Base-by-base conservation (phyloP, 2,797 vertebrate genomes). In the Sebastes trivittatus region DNA sequence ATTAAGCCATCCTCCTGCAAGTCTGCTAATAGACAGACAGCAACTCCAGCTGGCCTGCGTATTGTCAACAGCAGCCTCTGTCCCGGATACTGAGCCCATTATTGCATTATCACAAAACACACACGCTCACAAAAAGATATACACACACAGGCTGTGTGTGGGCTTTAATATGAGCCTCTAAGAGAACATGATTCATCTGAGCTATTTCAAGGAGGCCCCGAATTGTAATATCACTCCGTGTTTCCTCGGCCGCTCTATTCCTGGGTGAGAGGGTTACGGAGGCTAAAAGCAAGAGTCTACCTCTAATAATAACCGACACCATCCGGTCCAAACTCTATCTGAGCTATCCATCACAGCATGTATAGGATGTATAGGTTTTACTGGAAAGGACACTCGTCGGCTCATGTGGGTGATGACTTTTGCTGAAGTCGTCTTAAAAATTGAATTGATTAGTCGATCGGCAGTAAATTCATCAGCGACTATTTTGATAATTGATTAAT, bases 71-170 rank as follows among this genome's bases (percentile, higher is more conserved):
- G 87, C 85, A 84, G 88, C 82, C 84, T 87, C 80, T 55, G 77
- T 93, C 86, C 91, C 58, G 89, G 93, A 93, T 89, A 86, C 91
- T n/a, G 68, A 78, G 86, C 72, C 78, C 78, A 90, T 94, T 92
- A 93, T 90, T 93, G 87, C 88, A 89, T 91, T 90, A 93, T 84
- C 75, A 83, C 79, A 83, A 87, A 84, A 86, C 72, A 83, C 82
- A 71, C 70, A 70, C n/a, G 36, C 61, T 60, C 80, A 87, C 72
- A 80, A 61, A 73, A 75, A 75, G 65, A 83, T 34, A 23, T 68
- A 61, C 62, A 78, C 74, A 60, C 81, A 71, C 49, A 58, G 65
- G 72, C 81, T 86, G 84, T 84, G 86, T 87, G 91, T 93, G 90
- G 87, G 92, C 88, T 87, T 88, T 85, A 85, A 82, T 67, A 83